Percentiles rank a stretch among this genome's conserved stretches.
Conservation (phyloP, 2,113 vertebrate species). For the Eudorcas thomsonii region DNA sequence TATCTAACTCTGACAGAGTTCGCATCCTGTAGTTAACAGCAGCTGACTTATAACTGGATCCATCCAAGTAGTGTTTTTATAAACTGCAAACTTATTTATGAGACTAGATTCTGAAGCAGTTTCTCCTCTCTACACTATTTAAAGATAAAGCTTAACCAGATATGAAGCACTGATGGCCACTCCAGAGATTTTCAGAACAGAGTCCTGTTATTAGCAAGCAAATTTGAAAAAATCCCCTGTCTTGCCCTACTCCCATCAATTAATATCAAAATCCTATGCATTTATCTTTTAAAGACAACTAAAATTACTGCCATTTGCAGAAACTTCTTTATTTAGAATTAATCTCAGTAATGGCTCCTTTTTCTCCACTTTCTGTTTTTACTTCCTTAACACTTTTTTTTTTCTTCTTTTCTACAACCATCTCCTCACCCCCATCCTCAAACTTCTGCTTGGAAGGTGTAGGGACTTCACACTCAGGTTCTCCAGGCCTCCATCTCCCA, state of each 20-base stretch:
- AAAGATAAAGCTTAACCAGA: not conserved
- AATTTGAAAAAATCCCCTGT: not conserved
- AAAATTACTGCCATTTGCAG: not conserved
- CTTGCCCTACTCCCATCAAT: not conserved
- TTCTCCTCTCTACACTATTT: not conserved
- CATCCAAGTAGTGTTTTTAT: not conserved
- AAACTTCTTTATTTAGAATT: not conserved
- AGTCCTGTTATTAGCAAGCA: not conserved
- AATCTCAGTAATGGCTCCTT: not conserved
- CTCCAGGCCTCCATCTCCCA: too few relatives aligned
- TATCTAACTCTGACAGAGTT: not conserved
- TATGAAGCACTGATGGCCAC: not conserved
- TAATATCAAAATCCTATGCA: not conserved
- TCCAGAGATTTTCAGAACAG: not conserved
- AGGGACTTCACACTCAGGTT: not conserved
- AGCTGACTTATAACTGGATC: not conserved
- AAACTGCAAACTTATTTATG: not conserved
- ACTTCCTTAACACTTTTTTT: not conserved
- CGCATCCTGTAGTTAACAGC: not conserved
- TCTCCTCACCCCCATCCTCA: accelerated
- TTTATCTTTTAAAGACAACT: not conserved
- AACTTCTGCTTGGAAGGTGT: not conserved
- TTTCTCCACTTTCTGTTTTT: not conserved
- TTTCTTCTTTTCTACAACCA: not conserved
- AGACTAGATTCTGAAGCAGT: not conserved